Conservation (phyloP, 1,140 invertebrate species). For the Palaemon carinicauda region DNA sequence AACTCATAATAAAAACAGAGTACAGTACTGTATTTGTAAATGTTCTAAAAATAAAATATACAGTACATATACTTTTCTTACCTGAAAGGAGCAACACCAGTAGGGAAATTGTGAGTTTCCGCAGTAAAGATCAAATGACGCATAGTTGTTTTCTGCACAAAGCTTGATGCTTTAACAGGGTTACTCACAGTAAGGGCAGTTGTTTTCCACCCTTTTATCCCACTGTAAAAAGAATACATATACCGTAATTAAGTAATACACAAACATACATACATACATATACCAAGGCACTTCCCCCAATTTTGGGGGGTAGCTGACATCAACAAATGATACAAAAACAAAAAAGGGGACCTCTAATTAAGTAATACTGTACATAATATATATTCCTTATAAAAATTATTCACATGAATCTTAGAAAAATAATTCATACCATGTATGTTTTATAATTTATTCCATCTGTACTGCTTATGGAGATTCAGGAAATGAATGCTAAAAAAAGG, state of each 20-base stretch:
- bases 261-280: too few relatives aligned
- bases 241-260: background rate
- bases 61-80: conserved; percentile 61
- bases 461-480: too few relatives aligned
- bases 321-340: too few relatives aligned
- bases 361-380: too few relatives aligned
- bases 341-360: too few relatives aligned
- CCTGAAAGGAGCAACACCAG: conserved; percentile 87
- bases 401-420: too few relatives aligned
- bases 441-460: too few relatives aligned
- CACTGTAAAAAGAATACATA: conserved; percentile 70
- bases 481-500: too few relatives aligned
- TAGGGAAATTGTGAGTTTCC: conserved; percentile 99
- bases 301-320: too few relatives aligned
- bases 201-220: conserved; percentile 85
- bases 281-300: too few relatives aligned
- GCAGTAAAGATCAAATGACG: conserved; percentile 97
- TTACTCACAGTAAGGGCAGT: conserved; percentile 73
- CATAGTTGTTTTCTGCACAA: conserved; percentile 70
- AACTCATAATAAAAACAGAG: background rate
- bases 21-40: too few relatives aligned
- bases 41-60: background rate
- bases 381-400: background rate
- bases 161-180: conserved; percentile 72
- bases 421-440: too few relatives aligned